These are phyloP conservation scores for Drepanosiphum platanoidis DNA, from an alignment of 2,888 invertebrate species.

Conservation along the genomic window DNA sequence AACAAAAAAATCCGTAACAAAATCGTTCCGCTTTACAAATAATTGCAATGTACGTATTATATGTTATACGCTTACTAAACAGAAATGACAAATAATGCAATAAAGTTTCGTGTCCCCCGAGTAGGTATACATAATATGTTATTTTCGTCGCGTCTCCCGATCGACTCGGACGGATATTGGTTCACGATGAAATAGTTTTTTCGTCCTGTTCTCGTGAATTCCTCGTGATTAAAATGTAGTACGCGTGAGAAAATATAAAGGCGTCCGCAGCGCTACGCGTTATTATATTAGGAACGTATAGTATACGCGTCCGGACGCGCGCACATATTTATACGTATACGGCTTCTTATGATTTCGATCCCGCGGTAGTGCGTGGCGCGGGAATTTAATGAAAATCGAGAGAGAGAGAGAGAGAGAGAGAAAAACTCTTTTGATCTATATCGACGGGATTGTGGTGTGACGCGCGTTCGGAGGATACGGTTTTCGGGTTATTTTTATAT, in stretches of 20 bases:
- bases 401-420: too few relatives aligned
- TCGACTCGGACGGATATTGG: too few relatives aligned
- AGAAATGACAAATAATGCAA: too few relatives aligned
- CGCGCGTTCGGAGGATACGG: background rate
- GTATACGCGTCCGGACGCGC: background rate
- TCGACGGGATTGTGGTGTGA: background rate
- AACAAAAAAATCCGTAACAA: too few relatives aligned
- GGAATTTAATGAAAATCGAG: background rate
- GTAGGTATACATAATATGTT: too few relatives aligned
- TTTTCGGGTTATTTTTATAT: background rate
- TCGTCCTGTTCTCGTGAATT: background rate
- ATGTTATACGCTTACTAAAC: too few relatives aligned
- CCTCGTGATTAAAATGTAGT: background rate
- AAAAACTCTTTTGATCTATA: background rate
- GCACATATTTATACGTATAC: too few relatives aligned
- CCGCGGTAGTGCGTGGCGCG: background rate
- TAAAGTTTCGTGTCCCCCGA: too few relatives aligned
- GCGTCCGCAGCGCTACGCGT: background rate
- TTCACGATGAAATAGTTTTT: background rate
- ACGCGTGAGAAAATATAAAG: background rate
- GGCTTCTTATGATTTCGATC: background rate
- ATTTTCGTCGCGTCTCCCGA: background rate
- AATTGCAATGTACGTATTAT: too few relatives aligned
- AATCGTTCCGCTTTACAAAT: too few relatives aligned
- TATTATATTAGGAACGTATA: background rate